Evolutionary conservation across 1,140 invertebrate species (phyloP).

Genomic region (Drosophila parvula): DNA sequence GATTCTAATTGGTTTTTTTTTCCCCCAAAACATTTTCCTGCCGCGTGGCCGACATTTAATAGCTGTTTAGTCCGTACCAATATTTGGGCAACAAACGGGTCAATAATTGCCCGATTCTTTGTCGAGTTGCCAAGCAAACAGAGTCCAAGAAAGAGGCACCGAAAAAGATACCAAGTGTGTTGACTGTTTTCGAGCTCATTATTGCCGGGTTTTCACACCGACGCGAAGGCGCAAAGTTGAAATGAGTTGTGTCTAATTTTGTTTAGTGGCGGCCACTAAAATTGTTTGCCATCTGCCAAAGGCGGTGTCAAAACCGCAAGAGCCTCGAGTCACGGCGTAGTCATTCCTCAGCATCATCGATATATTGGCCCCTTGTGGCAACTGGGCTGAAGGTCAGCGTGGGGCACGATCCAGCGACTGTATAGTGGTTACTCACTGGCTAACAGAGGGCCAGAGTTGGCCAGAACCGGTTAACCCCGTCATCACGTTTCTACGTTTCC

Average conservation of each 20-base stretch:
- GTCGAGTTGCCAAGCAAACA: constrained; percentile 35
- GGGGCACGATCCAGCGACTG: constrained; percentile 47
- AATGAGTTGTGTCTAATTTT: constrained; percentile 72
- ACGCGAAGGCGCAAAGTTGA: constrained; percentile 46
- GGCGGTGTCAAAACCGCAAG: constrained; percentile 55
- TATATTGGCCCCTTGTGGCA: constrained; percentile 25
- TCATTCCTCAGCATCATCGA: neutral
- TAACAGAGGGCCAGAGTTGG: constrained; percentile 6
- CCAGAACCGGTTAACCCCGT: constrained; percentile 35
- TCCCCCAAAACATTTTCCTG: constrained; percentile 28
- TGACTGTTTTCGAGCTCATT: constrained; percentile 59
- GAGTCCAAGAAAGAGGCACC: constrained; percentile 15
- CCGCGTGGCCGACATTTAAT: constrained; percentile 62
- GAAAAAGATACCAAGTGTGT: constrained; percentile 30
- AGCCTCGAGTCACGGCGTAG: neutral
- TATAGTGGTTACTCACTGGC: constrained; percentile 37
- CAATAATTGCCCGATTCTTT: constrained; percentile 52
- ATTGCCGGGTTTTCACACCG: constrained; percentile 59
- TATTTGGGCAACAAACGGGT: constrained; percentile 57
- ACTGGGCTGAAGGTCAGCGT: constrained; percentile 53
- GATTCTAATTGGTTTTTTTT: constrained; percentile 62
- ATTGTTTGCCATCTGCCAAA: constrained; percentile 60
- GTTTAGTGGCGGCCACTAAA: constrained; percentile 69
- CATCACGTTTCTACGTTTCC: constrained; percentile 35
- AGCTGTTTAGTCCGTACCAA: constrained; percentile 70